Percentiles rank a stretch among this genome's conserved stretches.
These are phyloP conservation scores for Macrobrachium rosenbergii DNA, from an alignment of 1,140 invertebrate species.

Conservation along the genomic window DNA sequence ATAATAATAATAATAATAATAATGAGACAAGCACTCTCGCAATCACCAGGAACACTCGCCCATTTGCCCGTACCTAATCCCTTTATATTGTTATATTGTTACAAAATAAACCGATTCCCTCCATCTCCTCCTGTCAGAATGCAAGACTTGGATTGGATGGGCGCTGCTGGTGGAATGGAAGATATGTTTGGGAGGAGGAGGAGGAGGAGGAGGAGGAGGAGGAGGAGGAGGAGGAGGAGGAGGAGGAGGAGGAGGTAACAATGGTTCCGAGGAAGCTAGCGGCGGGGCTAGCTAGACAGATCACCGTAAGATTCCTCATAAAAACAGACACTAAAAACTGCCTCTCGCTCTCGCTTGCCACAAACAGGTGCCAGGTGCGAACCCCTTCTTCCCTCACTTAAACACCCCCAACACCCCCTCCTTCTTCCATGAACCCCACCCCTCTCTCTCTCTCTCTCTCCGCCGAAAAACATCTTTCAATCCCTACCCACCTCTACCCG, in stretches of 20 bases:
- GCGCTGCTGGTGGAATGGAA: background rate
- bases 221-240: background rate
- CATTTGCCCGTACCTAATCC: too few species aligned
- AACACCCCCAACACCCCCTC: too few species aligned
- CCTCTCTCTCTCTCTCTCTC: background rate
- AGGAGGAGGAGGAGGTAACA: background rate
- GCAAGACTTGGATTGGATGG: background rate
- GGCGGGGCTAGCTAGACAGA: constrained; percentile 24
- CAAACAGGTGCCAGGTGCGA: constrained; percentile 9
- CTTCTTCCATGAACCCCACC: background rate
- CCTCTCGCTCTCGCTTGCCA: background rate
- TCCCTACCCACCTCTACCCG: background rate
- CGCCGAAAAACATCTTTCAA: background rate
- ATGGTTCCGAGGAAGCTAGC: background rate
- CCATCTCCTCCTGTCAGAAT: background rate
- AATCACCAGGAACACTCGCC: too few species aligned
- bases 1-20: too few species aligned
- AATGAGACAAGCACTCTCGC: too few species aligned
- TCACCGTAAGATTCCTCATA: constrained; percentile 27
- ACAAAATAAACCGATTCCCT: too few species aligned
- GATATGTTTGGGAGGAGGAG: background rate
- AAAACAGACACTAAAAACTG: constrained; percentile 1
- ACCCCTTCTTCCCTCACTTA: background rate
- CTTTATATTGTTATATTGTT: too few species aligned
- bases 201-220: background rate